Percentiles rank a stretch among this genome's conserved stretches.
Conservation (phyloP, 2,888 invertebrate species). For the Meloe dianella region DNA sequence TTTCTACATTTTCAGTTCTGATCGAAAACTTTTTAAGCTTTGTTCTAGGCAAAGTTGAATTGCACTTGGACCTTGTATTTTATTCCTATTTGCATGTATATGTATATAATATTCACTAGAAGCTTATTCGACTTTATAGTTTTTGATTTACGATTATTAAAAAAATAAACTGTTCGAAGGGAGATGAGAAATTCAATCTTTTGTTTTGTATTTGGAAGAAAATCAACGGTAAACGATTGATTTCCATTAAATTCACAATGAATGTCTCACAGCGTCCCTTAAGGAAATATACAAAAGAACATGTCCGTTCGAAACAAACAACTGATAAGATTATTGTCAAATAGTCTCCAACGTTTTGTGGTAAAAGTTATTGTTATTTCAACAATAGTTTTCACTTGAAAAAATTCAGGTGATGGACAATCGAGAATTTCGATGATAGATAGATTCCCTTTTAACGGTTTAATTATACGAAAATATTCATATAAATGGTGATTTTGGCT, state of each 20-base stretch:
- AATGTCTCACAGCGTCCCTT: not conserved
- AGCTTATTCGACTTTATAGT: conserved; percentile 31
- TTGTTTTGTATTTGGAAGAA: not conserved
- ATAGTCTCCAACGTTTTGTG: not conserved
- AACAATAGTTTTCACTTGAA: not conserved
- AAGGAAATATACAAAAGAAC: not conserved
- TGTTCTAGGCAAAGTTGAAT: conserved; percentile 31
- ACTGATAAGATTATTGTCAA: not conserved
- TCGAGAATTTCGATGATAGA: not conserved
- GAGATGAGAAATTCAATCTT: too few species aligned
- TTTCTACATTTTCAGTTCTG: not conserved
- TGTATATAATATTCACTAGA: conserved; percentile 26
- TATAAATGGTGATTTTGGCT: not conserved
- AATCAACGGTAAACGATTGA: not conserved
- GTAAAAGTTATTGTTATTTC: conserved; percentile 2
- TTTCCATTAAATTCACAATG: not conserved
- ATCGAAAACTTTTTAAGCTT: conserved; percentile 29
- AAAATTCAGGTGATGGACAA: not conserved
- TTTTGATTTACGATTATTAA: conserved; percentile 24
- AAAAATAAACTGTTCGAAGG: not conserved
- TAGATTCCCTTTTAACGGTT: not conserved
- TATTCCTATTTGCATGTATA: conserved; percentile 18
- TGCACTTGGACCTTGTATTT: conserved; percentile 26
- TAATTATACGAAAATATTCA: not conserved
- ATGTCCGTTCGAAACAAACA: not conserved